A percentile compares a stretch with the other conserved stretches of the same genome.
Conservation (phyloP, 2,888 invertebrate species). For the Anodontia alba region DNA sequence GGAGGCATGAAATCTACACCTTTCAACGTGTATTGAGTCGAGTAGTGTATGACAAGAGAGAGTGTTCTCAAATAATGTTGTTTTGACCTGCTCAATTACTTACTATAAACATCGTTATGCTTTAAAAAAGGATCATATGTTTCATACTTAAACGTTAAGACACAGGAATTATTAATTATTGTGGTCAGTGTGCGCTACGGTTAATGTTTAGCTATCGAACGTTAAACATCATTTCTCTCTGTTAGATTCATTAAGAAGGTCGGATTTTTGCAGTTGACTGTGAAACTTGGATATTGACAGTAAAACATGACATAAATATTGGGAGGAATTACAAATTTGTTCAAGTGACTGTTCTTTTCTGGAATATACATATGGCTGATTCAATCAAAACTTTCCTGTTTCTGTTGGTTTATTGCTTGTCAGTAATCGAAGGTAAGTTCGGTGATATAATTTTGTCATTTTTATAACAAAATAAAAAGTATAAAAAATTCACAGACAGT, state of each 20-base stretch:
- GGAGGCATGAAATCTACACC: background rate
- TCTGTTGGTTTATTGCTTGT: background rate
- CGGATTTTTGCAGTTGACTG: background rate
- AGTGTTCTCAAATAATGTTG: background rate
- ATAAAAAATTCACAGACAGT: too few relatives aligned
- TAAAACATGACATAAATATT: background rate
- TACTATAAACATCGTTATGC: background rate
- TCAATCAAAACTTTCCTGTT: background rate
- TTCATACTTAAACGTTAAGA: background rate
- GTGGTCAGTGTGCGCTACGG: background rate
- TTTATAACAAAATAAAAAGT: too few relatives aligned
- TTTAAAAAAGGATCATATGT: background rate
- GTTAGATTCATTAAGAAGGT: too few relatives aligned
- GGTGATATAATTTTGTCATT: too few relatives aligned
- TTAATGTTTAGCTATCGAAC: background rate
- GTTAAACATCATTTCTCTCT: background rate
- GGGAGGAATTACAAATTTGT: background rate
- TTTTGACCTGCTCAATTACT: slow-evolving; percentile 10
- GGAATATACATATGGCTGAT: slow-evolving; percentile 2
- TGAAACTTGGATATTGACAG: background rate
- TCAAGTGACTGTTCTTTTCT: background rate
- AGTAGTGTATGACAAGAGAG: background rate
- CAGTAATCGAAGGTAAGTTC: background rate
- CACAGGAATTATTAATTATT: background rate
- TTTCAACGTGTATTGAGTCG: background rate